Percentiles rank a stretch among this genome's conserved stretches.
phyloP scores from a whole-genome alignment of 2,888 invertebrate species.

The Hemaris fuciformis region DNA sequence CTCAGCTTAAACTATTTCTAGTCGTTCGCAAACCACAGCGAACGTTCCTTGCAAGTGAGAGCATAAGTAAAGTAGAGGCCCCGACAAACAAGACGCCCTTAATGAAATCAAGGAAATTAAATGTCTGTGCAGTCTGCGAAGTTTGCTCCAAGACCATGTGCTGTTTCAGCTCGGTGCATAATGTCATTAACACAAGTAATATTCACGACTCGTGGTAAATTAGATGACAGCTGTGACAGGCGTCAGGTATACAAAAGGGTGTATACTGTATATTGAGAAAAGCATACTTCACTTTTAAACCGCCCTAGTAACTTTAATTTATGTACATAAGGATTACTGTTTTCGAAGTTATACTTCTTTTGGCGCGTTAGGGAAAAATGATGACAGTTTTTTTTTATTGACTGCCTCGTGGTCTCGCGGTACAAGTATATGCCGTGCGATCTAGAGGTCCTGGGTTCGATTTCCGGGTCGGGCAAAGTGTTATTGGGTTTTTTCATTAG shows the following conservation, averaged over 20 bases:
- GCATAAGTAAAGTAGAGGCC: background rate
- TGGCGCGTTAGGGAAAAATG: too few relatives aligned
- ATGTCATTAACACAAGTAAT: conserved; percentile 8
- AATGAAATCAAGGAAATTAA: conserved; percentile 60
- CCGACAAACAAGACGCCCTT: conserved; percentile 28
- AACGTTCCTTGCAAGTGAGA: background rate
- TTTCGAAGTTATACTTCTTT: too few relatives aligned
- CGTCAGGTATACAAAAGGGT: background rate
- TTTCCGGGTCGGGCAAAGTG: too few relatives aligned
- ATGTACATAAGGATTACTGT: too few relatives aligned
- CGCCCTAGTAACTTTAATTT: too few relatives aligned
- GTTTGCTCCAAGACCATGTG: conserved; percentile 27
- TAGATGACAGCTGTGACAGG: background rate
- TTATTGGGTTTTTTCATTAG: too few relatives aligned
- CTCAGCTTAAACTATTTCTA: background rate
- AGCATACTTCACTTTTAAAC: too few relatives aligned
- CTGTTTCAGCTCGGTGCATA: conserved; percentile 19
- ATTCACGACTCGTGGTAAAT: conserved; percentile 7
- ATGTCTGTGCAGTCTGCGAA: conserved; percentile 40
- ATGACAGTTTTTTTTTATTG: too few relatives aligned
- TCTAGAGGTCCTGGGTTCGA: too few relatives aligned
- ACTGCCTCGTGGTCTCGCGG: too few relatives aligned
- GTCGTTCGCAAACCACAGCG: background rate
- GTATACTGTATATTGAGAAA: too few relatives aligned
- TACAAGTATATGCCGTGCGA: too few relatives aligned